Evolutionary conservation across 2,888 invertebrate species (phyloP), one percentile per base, ranked within the genome.

Genomic region (Furcula furcula): DNA sequence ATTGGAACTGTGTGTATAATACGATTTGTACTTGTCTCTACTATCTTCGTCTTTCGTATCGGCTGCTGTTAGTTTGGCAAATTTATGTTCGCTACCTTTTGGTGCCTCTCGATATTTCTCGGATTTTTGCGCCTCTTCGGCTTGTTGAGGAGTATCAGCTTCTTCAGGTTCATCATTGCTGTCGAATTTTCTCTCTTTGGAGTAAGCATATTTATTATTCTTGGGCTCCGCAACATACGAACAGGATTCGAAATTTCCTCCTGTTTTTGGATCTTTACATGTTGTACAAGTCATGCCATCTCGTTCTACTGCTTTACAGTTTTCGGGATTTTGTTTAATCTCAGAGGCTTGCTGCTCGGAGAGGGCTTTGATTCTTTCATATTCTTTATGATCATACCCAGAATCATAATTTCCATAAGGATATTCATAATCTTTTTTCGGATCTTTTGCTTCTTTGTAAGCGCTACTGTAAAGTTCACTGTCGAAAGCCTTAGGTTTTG

Each of bases 161-260:
- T 90, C 89, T 38, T 89, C 88, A 6, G 91, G 89, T 54, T 90
- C 88, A 46, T 91, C 90, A 29, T 91, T 90, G 45, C 91, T 91
- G 39, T 91, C 88, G 55, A 90, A 92, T 57, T 91, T 92, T 44
- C 88, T 90, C 74, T 93, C 92, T 39, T 91, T 91, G 3, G 91
- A 92, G 56, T 91, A 94, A 5, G 92, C 92, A 65, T 92, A 93
- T 64, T 91, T 90, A 66, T 94, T 92, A 44, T 94, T 94, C 57
- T 91, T 91, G 0, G 94, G 94, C 43, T 92, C 91, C 1, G 93
- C 92, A 6, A 93, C 92, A 71, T 95, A 96, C 0, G 94, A 93
- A 66, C 96, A 96, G 7, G 93, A 93, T 69, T 96, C 95, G 46
- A 92, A 95, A 40, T 93, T 92, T 15, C 93, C 94, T 26, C 94